phyloP scores from a whole-genome alignment of 1,140 invertebrate species.

The Cherax destructor region DNA sequence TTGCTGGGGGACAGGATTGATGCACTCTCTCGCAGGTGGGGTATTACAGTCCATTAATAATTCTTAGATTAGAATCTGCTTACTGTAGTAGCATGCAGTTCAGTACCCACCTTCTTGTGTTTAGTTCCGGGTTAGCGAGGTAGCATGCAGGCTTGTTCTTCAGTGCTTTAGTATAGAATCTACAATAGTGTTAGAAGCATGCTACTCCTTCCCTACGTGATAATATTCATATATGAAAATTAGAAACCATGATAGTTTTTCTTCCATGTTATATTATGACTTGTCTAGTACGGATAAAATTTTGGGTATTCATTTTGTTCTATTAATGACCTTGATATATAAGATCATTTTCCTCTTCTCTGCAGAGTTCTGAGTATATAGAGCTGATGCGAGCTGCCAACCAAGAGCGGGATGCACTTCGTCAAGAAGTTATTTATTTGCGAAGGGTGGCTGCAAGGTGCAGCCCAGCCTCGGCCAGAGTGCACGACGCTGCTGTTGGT shows the following conservation, averaged over 20 bases:
- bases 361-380: slow-evolving; percentile 31
- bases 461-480: neutral
- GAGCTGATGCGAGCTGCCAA: neutral
- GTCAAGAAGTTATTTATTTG: slow-evolving; percentile 21
- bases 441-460: slow-evolving; percentile 1
- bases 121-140: too few species aligned
- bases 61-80: neutral
- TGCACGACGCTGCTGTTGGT: neutral
- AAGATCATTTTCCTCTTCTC: neutral
- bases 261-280: too few species aligned
- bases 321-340: neutral
- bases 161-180: too few species aligned
- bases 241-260: too few species aligned
- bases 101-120: too few species aligned
- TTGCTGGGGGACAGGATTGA: slow-evolving; percentile 47
- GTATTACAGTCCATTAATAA: neutral
- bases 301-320: too few species aligned
- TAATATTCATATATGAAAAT: too few species aligned
- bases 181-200: too few species aligned
- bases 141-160: too few species aligned
- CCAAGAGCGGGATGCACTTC: slow-evolving; percentile 9
- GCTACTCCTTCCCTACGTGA: too few species aligned
- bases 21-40: slow-evolving; percentile 44
- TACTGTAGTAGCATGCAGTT: neutral
- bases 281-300: too few species aligned